Evolutionary conservation across 1,140 invertebrate genomes (phyloP), one percentile per base, ranked within the genome.

Genomic region (Brachionus angularis): DNA sequence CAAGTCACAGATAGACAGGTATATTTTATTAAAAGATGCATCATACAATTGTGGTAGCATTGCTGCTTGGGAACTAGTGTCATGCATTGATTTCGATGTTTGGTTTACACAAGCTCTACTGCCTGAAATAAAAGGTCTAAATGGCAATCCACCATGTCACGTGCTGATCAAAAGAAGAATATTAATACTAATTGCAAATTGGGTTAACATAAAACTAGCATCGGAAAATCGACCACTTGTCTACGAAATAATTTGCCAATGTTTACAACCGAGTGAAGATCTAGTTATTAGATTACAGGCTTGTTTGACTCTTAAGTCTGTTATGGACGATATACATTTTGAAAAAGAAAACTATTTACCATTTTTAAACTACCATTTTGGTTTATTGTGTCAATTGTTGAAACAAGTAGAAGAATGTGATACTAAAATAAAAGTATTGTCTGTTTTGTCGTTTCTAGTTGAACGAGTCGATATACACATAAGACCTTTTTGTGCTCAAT

Each of bases 261-360:
- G 91, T 10, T 67, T 81, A 12, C 71, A 77, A 34, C 72, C 73
- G 29, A 55, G 74, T 21, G 79, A 81, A 61, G 90, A 94, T 77
- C 85, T 91, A 74, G 89, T 89, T 7, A 90, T 95, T 16, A 84
- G 91, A 75, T 80, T 96, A 52, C 87, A 91, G 21, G 88, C 91
- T 0, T 88, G 85, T 72, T 79, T 88, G 83, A 78, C 87, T 29
- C 82, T 97, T 3, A 88, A 89, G 78, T 85, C 85, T 74, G 87
- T 82, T 80, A 86, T 96, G 14, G 91, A 94, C 78, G 91, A 94
- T 79, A 95, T 95, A 84, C 90, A 93, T 78, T 96, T 96, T 81
- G 87, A 88, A 76, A 84, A 87, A 0, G 88, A 92, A 61, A 86
- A 90, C 76, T 94, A 96, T 78, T 73, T 81, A 47, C 81, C 81